phyloP scores from a whole-genome alignment of 2,797 vertebrate species.

The Dromococcyx pavoninus region DNA sequence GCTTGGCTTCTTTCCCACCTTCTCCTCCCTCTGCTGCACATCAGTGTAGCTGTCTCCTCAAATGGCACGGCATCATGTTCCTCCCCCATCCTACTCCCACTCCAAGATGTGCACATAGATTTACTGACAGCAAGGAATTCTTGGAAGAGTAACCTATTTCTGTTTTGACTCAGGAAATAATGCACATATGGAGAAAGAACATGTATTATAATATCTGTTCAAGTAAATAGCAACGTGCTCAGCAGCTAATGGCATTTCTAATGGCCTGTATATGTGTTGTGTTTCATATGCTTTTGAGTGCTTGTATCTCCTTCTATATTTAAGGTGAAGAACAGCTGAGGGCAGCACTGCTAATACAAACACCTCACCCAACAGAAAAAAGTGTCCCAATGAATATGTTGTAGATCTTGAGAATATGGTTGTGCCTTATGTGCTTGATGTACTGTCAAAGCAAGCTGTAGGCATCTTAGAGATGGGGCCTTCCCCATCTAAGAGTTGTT shows the following conservation, averaged over 20 bases:
- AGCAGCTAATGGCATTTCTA: not conserved
- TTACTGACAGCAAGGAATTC: not conserved
- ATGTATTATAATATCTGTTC: not conserved
- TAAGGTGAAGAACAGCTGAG: not conserved
- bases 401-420: not conserved
- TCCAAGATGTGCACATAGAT: not conserved
- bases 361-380: not conserved
- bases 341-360: not conserved
- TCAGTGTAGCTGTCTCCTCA: not conserved
- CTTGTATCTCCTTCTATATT: not conserved
- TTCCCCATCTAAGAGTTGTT: not conserved
- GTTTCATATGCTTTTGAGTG: not conserved
- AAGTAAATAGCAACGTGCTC: accelerated
- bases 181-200: not conserved
- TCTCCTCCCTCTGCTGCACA: not conserved
- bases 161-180: not conserved
- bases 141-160: not conserved
- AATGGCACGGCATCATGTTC: not conserved
- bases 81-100: not conserved
- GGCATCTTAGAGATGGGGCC: too few species aligned
- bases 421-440: not conserved
- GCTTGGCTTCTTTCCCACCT: not conserved
- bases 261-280: accelerated
- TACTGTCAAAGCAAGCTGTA: not conserved
- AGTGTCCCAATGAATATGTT: too few species aligned